Percentiles rank a stretch among this genome's conserved stretches.
These are phyloP conservation scores for Sphenopsis melanotis DNA, from an alignment of 2,797 vertebrate genomes.

Conservation along the genomic window DNA sequence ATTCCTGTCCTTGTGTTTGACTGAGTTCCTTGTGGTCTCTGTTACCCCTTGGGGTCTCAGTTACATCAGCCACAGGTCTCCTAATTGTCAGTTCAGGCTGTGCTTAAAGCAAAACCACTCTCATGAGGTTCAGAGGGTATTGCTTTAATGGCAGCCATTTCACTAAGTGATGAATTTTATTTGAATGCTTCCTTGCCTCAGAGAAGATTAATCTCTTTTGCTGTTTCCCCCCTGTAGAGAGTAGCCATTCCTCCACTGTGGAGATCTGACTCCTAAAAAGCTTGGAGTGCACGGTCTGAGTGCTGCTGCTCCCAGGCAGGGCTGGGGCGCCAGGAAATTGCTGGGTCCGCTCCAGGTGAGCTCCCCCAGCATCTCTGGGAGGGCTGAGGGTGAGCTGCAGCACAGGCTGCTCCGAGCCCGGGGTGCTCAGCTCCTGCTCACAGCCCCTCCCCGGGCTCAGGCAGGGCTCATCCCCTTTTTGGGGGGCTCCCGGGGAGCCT, in stretches of 20 bases:
- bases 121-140: not conserved
- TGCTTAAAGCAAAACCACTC: not conserved
- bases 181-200: not conserved
- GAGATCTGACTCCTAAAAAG: not conserved
- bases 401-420: not conserved
- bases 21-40: not conserved
- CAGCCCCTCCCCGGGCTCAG: not conserved
- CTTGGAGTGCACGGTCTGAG: not conserved
- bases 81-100: not conserved
- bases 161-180: not conserved
- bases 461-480: not conserved
- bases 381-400: not conserved
- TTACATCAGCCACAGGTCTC: not conserved
- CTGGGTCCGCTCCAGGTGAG: not conserved
- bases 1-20: not conserved
- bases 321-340: not conserved
- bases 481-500: not conserved
- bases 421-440: not conserved
- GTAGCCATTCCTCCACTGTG: not conserved
- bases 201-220: not conserved
- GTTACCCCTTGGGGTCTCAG: not conserved
- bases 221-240: not conserved
- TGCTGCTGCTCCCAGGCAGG: not conserved
- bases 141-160: not conserved
- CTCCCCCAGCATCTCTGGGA: rapidly evolving